Evolutionary conservation across 2,888 invertebrate genomes (phyloP).

Genomic region (Sphinx pinastri): DNA sequence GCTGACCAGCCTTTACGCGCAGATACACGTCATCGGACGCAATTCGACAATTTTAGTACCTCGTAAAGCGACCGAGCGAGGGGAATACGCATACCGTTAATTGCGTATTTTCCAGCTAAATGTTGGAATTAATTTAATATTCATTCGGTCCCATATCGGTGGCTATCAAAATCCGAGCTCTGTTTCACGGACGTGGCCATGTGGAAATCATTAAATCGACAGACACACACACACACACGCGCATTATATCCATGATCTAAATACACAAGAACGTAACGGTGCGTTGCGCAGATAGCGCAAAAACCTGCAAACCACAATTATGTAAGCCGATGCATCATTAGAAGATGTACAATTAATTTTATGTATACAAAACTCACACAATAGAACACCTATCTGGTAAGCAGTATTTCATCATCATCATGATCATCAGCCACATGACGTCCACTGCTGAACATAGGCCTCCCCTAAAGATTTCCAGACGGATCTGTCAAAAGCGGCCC

Average conservation of each 20-base stretch:
- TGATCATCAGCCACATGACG: too few relatives aligned
- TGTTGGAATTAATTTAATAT: constrained; percentile 67
- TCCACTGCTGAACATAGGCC: too few relatives aligned
- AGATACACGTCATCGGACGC: constrained; percentile 45
- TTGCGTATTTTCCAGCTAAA: constrained; percentile 65
- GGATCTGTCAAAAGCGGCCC: too few relatives aligned
- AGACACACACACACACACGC: constrained; percentile 33
- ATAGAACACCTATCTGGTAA: not conserved
- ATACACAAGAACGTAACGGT: constrained; percentile 11
- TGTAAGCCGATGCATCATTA: constrained; percentile 16
- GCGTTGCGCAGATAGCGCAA: constrained; percentile 8
- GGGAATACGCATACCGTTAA: constrained; percentile 58
- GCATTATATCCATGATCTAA: constrained; percentile 7
- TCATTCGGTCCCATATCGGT: constrained; percentile 58
- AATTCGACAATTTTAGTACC: constrained; percentile 63
- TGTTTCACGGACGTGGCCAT: constrained; percentile 46
- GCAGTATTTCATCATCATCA: not conserved
- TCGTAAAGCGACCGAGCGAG: constrained; percentile 57
- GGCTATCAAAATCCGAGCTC: constrained; percentile 56
- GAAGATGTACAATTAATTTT: not conserved
- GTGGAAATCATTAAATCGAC: constrained; percentile 47
- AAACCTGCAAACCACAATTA: constrained; percentile 15
- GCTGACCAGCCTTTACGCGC: constrained; percentile 32
- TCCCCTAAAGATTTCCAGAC: too few relatives aligned
- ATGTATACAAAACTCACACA: not conserved